Evolutionary conservation across 2,113 vertebrate species (phyloP), one percentile per base, ranked within the genome.

Genomic region (Sander vitreus): DNA sequence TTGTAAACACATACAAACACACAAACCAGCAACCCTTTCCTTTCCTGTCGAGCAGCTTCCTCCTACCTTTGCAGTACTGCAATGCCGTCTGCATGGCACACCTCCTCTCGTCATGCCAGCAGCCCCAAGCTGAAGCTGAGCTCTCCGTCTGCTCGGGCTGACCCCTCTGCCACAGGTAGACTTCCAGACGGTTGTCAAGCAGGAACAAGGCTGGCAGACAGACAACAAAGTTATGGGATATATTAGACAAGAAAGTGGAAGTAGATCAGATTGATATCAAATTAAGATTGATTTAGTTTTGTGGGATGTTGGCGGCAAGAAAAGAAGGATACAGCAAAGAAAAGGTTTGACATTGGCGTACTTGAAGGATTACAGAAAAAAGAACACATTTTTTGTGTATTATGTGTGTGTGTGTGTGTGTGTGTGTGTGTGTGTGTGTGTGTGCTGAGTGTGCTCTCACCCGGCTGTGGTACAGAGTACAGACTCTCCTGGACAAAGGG

Each of bases 91-190:
- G 91, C 95, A 96, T 94, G 74, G 95, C 95, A 19, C 95, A 95
- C 80, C 89, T 92, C 59, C 92, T 92, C 90, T 95, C 90, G 0
- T n/a, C 73, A 25, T 91, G 89, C 95, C 96, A 95, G 73, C 69
- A 77, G 83, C 82, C 89, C 85, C 88, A 86, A 50, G 90, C 89
- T 0, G 89, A 88, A 3, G 80, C 76, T 0, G 89, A 73, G 59
- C 73, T 48, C 36, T 91, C 88, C 0, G 73, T 84, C 71, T 82
- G 88, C 58, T 87, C 86, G 0, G 88, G 75, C 76, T 85, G 85
- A 57, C 80, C 78, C 39, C 92, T 86, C 88, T 96, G 94, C 96
- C 96, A 96, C 86, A 96, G 87, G 89, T 96, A 96, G 21, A 96
- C 93, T 89, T 96, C 95, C 88, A 96, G 81, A 11, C 82, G 92